phyloP scores from a whole-genome alignment of 2,888 invertebrate species.

The Dryobota labecula region DNA sequence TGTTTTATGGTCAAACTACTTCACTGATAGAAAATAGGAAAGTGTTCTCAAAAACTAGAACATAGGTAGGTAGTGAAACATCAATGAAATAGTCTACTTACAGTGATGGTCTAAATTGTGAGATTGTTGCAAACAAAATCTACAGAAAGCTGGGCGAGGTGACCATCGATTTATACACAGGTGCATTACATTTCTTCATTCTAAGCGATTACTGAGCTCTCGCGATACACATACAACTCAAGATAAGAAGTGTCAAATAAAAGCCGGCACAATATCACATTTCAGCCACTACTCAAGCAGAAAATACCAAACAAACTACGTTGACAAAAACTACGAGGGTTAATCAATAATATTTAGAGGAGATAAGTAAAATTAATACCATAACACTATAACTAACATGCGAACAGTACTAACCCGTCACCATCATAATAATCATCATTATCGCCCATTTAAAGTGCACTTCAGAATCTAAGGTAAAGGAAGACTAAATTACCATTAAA shows the following conservation, averaged over 20 bases:
- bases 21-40: not conserved
- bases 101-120: not conserved
- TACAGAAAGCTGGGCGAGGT: constrained; percentile 18
- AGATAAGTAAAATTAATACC: constrained; percentile 40
- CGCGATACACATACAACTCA: not conserved
- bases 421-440: constrained; percentile 87
- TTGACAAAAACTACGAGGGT: constrained; percentile 20
- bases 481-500: constrained; percentile 77
- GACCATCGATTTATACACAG: not conserved
- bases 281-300: not conserved
- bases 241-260: constrained; percentile 35
- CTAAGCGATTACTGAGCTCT: not conserved
- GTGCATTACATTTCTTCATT: constrained; percentile 9
- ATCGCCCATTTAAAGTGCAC: constrained; percentile 81
- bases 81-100: not conserved
- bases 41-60: not conserved
- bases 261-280: constrained; percentile 46
- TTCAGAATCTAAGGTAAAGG: constrained; percentile 60
- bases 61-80: not conserved
- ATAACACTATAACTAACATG: constrained; percentile 60
- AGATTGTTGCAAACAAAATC: constrained; percentile 8
- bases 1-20: not conserved
- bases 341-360: constrained; percentile 44
- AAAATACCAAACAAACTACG: constrained; percentile 4
- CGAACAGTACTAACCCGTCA: constrained; percentile 87